These are phyloP conservation scores for Terebella lapidaria DNA, from an alignment of 2,888 invertebrate genomes.

Conservation along the genomic window DNA sequence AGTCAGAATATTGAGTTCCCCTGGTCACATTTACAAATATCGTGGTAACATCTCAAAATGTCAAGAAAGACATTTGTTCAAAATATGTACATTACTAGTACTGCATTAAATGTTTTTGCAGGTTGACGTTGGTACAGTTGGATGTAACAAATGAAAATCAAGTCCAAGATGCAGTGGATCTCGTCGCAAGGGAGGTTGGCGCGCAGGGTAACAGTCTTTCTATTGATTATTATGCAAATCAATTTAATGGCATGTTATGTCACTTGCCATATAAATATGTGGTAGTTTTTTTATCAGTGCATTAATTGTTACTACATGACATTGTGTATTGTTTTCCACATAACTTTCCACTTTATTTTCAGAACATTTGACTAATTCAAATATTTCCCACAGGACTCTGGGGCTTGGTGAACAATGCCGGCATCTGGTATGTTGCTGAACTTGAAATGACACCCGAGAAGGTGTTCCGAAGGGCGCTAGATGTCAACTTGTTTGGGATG, in stretches of 20 bases:
- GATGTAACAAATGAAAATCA: conserved; percentile 46
- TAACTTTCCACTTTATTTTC: too few relatives aligned
- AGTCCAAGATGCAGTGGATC: conserved; percentile 33
- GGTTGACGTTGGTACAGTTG: conserved; percentile 41
- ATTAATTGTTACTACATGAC: too few relatives aligned
- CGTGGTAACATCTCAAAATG: too few relatives aligned
- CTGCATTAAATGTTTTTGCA: too few relatives aligned
- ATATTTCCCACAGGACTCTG: conserved; percentile 36
- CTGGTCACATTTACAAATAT: too few relatives aligned
- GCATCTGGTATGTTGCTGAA: conserved; percentile 42
- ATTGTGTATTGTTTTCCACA: too few relatives aligned
- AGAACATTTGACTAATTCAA: neutral
- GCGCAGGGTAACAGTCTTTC: conserved; percentile 45
- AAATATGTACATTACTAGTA: too few relatives aligned
- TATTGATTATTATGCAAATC: too few relatives aligned
- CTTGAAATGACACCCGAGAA: conserved; percentile 46
- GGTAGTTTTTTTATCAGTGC: too few relatives aligned
- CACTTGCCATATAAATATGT: too few relatives aligned
- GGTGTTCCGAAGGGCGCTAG: conserved; percentile 34
- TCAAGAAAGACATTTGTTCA: too few relatives aligned
- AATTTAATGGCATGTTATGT: too few relatives aligned
- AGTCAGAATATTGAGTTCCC: neutral
- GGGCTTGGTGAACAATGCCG: conserved; percentile 51
- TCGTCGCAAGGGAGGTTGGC: conserved; percentile 29
- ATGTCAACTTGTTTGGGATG: conserved; percentile 45